A percentile compares a stretch with the other conserved stretches of the same genome.
phyloP scores from a whole-genome alignment of 1,140 invertebrate genomes.

The Cepaea nemoralis region DNA sequence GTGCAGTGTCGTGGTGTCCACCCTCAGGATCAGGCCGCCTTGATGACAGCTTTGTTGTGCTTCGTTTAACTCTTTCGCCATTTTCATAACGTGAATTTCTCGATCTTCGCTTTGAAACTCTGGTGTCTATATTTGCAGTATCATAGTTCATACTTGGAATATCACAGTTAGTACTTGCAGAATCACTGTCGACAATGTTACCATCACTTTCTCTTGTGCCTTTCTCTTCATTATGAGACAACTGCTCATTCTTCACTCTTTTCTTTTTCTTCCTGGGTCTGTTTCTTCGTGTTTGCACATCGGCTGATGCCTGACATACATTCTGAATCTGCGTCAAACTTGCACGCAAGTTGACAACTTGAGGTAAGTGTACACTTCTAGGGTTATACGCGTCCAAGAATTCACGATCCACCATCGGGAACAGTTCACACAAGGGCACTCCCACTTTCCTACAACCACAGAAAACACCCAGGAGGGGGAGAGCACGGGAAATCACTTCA shows the following conservation, averaged over 20 bases:
- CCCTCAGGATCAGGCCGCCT: conserved; percentile 67
- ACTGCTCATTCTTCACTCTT: conserved; percentile 43
- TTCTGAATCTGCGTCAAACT: conserved; percentile 23
- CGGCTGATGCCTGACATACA: conserved; percentile 45
- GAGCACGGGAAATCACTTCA: not conserved
- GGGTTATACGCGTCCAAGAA: conserved; percentile 22
- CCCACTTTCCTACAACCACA: not conserved
- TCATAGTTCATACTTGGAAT: conserved; percentile 40
- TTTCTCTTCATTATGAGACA: conserved; percentile 40
- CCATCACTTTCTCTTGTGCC: conserved; percentile 21
- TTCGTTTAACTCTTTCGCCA: conserved; percentile 48
- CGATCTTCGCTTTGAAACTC: conserved; percentile 34
- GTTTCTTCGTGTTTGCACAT: conserved; percentile 37
- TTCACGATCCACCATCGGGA: conserved; percentile 36
- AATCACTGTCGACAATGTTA: too few species aligned
- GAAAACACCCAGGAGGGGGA: not conserved
- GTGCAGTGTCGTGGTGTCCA: conserved; percentile 42
- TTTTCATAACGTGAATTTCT: conserved; percentile 13
- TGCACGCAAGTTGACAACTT: conserved; percentile 51
- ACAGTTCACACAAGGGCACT: not conserved
- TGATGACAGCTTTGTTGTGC: conserved; percentile 33
- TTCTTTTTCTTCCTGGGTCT: conserved; percentile 58
- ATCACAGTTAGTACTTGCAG: too few species aligned
- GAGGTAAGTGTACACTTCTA: conserved; percentile 46
- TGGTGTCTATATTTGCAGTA: conserved; percentile 37